Evolutionary conservation across 2,888 invertebrate species (phyloP).

Genomic region (Tiliacea aurago): DNA sequence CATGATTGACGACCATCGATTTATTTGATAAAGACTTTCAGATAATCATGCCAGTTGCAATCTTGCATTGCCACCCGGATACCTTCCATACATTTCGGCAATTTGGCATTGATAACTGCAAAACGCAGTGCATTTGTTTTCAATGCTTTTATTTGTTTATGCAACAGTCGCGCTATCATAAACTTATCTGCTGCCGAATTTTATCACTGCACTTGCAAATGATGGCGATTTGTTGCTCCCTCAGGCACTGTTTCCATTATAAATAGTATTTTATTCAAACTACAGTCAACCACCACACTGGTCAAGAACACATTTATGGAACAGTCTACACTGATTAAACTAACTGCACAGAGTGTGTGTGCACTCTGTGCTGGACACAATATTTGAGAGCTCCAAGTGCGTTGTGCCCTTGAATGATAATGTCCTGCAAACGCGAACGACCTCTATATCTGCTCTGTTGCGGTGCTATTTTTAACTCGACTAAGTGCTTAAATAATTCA

Average conservation of each 20-base stretch:
- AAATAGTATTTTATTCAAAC: neutral
- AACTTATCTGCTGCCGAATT: neutral
- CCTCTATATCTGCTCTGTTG: conserved; percentile 19
- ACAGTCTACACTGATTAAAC: neutral
- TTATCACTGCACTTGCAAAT: conserved; percentile 13
- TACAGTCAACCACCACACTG: neutral
- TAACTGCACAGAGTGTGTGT: neutral
- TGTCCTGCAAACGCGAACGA: conserved; percentile 30
- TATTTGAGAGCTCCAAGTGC: neutral
- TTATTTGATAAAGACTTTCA: conserved; percentile 29
- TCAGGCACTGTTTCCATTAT: neutral
- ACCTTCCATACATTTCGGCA: neutral
- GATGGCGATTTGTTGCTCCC: neutral
- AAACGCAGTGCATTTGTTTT: conserved; percentile 5
- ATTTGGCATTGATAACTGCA: conserved; percentile 2
- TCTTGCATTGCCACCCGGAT: conserved; percentile 27
- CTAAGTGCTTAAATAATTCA: conserved; percentile 1
- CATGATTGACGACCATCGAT: conserved; percentile 8
- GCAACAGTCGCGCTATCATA: neutral
- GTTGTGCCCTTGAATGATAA: conserved; percentile 32
- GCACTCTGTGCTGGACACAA: too few species aligned
- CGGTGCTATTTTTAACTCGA: conserved; percentile 1
- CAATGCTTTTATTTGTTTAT: neutral
- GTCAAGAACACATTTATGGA: neutral
- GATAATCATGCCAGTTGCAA: conserved; percentile 30